Percentiles rank a stretch among this genome's conserved stretches.
Conservation (phyloP, 2,888 invertebrate genomes). For the Hyppa rectilinea region DNA sequence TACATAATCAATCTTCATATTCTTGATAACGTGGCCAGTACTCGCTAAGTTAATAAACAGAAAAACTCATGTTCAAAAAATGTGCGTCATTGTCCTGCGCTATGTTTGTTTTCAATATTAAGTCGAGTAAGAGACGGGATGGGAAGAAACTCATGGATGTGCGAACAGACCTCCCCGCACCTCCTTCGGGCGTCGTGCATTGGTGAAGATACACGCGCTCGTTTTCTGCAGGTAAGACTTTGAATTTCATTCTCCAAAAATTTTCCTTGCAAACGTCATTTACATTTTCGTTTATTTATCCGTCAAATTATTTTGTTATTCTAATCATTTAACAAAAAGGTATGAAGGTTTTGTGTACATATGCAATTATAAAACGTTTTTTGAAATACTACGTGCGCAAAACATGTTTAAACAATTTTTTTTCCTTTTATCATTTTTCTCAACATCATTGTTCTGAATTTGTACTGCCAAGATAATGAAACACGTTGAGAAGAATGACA, state of each 20-base stretch:
- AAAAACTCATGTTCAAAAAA: too few species aligned
- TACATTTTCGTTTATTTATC: too few species aligned
- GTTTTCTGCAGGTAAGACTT: conserved; percentile 4
- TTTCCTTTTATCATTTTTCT: background rate
- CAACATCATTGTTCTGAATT: conserved; percentile 1
- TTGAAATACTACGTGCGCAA: background rate
- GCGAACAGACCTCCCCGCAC: background rate
- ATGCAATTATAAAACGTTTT: too few species aligned
- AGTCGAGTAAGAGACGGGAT: background rate
- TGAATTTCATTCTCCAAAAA: too few species aligned
- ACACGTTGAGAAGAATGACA: background rate
- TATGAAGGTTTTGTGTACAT: background rate
- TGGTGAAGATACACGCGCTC: background rate
- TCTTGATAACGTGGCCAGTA: background rate
- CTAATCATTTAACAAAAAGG: too few species aligned
- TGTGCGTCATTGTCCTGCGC: background rate
- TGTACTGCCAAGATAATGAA: background rate
- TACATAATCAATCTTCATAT: background rate
- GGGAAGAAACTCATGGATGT: background rate
- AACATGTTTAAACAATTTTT: background rate
- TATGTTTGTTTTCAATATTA: background rate
- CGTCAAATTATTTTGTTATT: too few species aligned
- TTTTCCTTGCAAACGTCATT: too few species aligned
- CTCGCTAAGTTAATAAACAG: too few species aligned
- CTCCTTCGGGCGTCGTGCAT: background rate